Evolutionary conservation across 1,140 invertebrate genomes (phyloP).

Genomic region (Melanaphis sacchari): DNA sequence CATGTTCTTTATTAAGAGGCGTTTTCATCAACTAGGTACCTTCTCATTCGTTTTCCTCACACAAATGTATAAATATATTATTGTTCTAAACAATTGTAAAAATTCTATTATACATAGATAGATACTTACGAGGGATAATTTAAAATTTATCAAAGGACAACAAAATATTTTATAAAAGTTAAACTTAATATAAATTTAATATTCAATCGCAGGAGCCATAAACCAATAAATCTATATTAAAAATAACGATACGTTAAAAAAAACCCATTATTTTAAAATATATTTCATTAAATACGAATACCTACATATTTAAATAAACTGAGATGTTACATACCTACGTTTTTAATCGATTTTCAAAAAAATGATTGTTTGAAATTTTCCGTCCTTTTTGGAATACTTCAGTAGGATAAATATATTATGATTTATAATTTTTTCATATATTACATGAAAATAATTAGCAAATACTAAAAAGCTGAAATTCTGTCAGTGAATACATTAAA

Average conservation of each 20-base stretch:
- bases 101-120: background rate
- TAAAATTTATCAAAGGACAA: background rate
- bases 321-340: background rate
- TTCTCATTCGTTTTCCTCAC: background rate
- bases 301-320: background rate
- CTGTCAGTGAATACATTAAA: background rate
- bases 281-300: too few species aligned
- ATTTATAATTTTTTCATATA: too few species aligned
- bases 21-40: background rate
- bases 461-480: background rate
- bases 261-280: background rate
- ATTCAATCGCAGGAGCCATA: background rate
- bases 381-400: too few species aligned
- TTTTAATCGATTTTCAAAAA: background rate
- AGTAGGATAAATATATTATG: too few species aligned
- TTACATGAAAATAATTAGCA: background rate
- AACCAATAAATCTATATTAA: background rate
- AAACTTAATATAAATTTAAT: background rate
- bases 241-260: background rate
- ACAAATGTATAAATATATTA: background rate
- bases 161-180: background rate
- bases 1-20: conserved; percentile 42
- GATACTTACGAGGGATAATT: background rate
- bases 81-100: background rate
- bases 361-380: too few species aligned